A percentile compares a stretch with the other conserved stretches of the same genome.
Conservation (phyloP, 2,888 invertebrate genomes). For the Gonocerus acuteangulatus region DNA sequence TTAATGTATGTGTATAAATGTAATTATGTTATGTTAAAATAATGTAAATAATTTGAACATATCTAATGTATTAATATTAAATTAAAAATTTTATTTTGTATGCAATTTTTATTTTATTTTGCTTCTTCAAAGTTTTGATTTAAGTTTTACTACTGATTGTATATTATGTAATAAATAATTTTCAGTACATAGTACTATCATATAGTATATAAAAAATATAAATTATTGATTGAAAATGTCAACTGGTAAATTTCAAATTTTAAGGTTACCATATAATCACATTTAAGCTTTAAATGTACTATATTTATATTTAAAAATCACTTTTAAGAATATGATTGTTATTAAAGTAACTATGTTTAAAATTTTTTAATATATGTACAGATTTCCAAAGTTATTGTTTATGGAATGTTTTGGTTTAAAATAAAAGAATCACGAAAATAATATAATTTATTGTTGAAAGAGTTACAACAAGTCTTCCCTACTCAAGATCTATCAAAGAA, state of each 20-base stretch:
- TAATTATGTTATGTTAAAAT: neutral
- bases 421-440: constrained; percentile 3
- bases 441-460: neutral
- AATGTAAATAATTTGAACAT: neutral
- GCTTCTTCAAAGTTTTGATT: constrained; percentile 1
- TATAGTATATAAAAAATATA: constrained; percentile 6
- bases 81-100: neutral
- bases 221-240: neutral
- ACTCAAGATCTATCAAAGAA: too few species aligned
- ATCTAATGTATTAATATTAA: neutral
- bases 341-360: constrained; percentile 5
- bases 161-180: constrained; percentile 25
- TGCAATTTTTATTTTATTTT: neutral
- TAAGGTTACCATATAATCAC: constrained; percentile 36
- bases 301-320: constrained; percentile 7
- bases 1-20: constrained; percentile 7
- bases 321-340: neutral
- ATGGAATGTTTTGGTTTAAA: constrained; percentile 14
- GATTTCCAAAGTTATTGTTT: constrained; percentile 22
- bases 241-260: constrained; percentile 22
- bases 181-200: constrained; percentile 20
- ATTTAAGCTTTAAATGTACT: constrained; percentile 34
- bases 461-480: too few species aligned
- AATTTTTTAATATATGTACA: constrained; percentile 23
- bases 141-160: constrained; percentile 11